Evolutionary conservation across 2,113 vertebrate species (phyloP).

Genomic region (Scomber scombrus): DNA sequence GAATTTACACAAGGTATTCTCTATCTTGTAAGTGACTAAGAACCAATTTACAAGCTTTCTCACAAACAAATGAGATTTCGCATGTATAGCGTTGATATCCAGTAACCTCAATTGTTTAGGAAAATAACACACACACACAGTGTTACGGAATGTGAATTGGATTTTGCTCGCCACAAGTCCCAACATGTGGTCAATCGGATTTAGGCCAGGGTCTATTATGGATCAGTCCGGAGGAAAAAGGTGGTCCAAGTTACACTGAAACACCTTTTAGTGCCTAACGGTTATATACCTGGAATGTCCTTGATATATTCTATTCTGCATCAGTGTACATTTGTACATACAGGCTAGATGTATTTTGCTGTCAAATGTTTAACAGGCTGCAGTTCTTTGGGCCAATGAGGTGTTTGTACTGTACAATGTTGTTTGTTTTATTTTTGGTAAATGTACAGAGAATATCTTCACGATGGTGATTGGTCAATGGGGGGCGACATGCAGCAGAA

Average conservation of each 20-base stretch:
- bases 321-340: constrained; percentile 80
- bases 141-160: constrained; percentile 35
- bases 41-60: constrained; percentile 27
- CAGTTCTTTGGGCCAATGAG: constrained; percentile 20
- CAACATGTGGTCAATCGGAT: constrained; percentile 38
- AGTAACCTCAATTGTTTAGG: constrained; percentile 55
- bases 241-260: constrained; percentile 77
- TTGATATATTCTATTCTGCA: constrained; percentile 75
- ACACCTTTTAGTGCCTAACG: constrained; percentile 86
- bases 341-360: constrained; percentile 63
- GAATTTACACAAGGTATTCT: constrained; percentile 49
- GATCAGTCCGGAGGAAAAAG: constrained; percentile 65
- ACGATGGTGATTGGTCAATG: neutral
- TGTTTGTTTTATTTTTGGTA: constrained; percentile 60
- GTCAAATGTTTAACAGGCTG: constrained; percentile 58
- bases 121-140: neutral
- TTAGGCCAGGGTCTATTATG: constrained; percentile 65
- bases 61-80: neutral
- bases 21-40: constrained; percentile 24
- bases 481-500: neutral
- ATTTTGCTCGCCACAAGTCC: constrained; percentile 20
- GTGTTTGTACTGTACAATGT: constrained; percentile 64
- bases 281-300: constrained; percentile 83
- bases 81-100: constrained; percentile 41
- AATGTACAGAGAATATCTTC: constrained; percentile 57